These are phyloP conservation scores for Chrosomus eos DNA, from an alignment of 2,797 vertebrate species.

Conservation along the genomic window DNA sequence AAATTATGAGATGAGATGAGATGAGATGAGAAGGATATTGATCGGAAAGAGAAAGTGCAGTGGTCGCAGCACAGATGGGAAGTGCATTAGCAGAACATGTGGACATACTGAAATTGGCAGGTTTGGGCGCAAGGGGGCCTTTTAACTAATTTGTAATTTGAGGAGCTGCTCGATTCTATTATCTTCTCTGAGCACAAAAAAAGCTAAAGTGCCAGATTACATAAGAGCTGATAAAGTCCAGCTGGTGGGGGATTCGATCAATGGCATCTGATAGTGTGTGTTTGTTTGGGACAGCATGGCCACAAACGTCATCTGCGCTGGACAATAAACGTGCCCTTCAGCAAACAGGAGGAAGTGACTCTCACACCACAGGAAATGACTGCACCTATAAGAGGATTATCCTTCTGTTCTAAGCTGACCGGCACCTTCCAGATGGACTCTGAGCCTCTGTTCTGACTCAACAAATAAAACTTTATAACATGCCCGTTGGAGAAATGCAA, in stretches of 20 bases:
- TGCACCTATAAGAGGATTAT: constrained; percentile 77
- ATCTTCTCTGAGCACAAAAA: constrained; percentile 68
- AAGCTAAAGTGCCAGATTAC: constrained; percentile 73
- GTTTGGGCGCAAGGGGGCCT: constrained; percentile 42
- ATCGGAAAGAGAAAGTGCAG: constrained; percentile 67
- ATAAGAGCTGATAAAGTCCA: constrained; percentile 74
- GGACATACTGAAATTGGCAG: constrained; percentile 51
- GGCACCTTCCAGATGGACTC: constrained; percentile 70
- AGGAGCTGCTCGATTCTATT: constrained; percentile 75
- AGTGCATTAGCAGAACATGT: constrained; percentile 71
- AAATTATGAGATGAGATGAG: constrained; percentile 46
- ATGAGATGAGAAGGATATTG: constrained; percentile 62
- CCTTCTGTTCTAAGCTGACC: constrained; percentile 70
- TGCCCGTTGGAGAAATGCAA: neutral
- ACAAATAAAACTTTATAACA: constrained; percentile 9
- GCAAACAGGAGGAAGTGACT: constrained; percentile 48
- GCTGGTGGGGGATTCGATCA: constrained; percentile 76
- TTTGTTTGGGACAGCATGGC: constrained; percentile 48
- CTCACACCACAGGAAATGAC: constrained; percentile 62
- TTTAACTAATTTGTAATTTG: constrained; percentile 74
- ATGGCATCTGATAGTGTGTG: constrained; percentile 62
- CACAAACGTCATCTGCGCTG: constrained; percentile 60
- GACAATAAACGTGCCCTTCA: constrained; percentile 51
- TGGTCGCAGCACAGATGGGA: constrained; percentile 37
- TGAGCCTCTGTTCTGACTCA: constrained; percentile 56